phyloP scores from a whole-genome alignment of 2,113 vertebrate species.

The Casuarius casuarius region DNA sequence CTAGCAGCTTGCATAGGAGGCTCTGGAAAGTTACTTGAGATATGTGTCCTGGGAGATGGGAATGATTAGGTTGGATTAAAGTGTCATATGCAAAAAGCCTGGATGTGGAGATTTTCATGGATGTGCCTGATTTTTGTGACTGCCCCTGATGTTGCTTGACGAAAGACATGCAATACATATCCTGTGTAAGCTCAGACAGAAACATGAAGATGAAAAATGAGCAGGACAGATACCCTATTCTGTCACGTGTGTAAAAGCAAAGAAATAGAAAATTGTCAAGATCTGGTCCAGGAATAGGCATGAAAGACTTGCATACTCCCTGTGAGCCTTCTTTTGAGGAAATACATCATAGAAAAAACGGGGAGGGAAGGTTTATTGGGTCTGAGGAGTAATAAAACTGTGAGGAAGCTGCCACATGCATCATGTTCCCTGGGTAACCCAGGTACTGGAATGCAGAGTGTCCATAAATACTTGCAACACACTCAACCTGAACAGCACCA shows the following conservation, averaged over 20 bases:
- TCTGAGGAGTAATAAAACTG: neutral
- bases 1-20: neutral
- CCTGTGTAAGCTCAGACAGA: neutral
- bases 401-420: neutral
- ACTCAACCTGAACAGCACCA: neutral
- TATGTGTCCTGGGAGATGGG: neutral
- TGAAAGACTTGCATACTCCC: neutral
- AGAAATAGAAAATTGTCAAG: neutral
- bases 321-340: neutral
- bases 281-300: neutral
- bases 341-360: neutral
- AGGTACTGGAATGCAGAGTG: neutral
- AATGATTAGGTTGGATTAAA: neutral
- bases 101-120: neutral
- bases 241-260: neutral
- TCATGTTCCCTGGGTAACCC: neutral
- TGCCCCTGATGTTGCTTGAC: neutral
- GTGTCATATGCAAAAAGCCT: neutral
- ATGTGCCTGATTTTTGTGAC: neutral
- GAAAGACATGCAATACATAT: accelerated
- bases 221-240: neutral
- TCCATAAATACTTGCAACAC: neutral
- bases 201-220: neutral
- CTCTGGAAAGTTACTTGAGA: neutral
- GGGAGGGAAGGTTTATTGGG: neutral